Evolutionary conservation across 64 coral and sea anemone species (phyloP), one percentile per base, ranked within the genome.

Genomic region (Dendrophyllia cribrosa): DNA sequence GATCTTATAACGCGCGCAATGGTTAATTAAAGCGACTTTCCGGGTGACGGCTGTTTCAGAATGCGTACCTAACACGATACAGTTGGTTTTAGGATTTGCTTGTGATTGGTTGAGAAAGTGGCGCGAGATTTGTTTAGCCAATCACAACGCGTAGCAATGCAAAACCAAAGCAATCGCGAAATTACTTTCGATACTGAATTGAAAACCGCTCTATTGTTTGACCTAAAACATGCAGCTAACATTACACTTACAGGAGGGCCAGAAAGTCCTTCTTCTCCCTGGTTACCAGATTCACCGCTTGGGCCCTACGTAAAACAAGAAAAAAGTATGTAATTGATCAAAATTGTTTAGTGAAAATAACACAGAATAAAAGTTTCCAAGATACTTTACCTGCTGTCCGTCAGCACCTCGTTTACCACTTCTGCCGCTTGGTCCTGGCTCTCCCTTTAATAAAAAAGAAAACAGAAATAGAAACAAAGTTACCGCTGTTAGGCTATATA

Each of bases 191-290:
- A 34, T 34, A 34, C 66, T 68, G 4, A 5, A 17, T 20, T 3
- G 19, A 24, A 68, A 8, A 21, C n/a, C 17, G 52, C 52, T 6
- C 53, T 12, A 7, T 56, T 12, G 53, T 56, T 56, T 56, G 53
- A 56, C 53, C 53, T 56, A 12, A 56, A 9, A 56, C 12, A 56
- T 56, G 7, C 12, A 5, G 12, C 53, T 56, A 14, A 25, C 11
- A 50, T 21, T 49, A 4, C 45, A 84, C 80, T 68, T 51, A 84
- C 80, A 23, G 60, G 17, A 3, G 44, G 21, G 11, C 80, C 80
- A 13, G 44, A 6, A 19, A 13, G 16, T 12, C 80, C 80, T n/a
- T 24, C 46, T 63, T 84, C 80, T 84, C 80, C 80, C 19, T 51
- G 43, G 21, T 20, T 43, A 7, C 80, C 80, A 34, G 45, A 44